Evolutionary conservation across 1,140 invertebrate species (phyloP), one percentile per base, ranked within the genome.

Genomic region (Pseudomyrmex pallidus): DNA sequence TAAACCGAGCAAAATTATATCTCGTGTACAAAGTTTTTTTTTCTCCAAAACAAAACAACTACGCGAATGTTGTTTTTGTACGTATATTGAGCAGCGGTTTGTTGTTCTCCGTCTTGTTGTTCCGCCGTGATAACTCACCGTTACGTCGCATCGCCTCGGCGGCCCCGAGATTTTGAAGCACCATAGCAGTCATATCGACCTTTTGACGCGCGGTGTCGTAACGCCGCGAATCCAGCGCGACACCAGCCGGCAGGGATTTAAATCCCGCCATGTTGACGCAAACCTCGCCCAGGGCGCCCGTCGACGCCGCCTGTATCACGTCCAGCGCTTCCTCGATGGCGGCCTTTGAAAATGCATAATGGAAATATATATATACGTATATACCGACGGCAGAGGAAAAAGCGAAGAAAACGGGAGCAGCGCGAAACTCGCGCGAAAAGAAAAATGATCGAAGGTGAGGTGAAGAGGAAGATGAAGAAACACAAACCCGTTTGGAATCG

Each of bases 171-270:
- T 97, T 96, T 85, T 96, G 96, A 1, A 97, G 92, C 85, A 97
- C 94, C 77, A 95, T 95, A 20, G 97, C 96, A 1, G 96, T 96
- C 84, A 97, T 95, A 90, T 97, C 96, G 2, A 96, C 95, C 87
- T 97, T 96, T 87, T 97, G 96, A 72, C 96, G 94, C 35, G 96
- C 95, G 2, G 95, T 94, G 89, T 97, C 96, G 94, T 96, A 97
- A 22, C 96, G 94, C 13, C 95, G 91, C 2, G 96, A 95, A 91
- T 96, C 95, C 80, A 97, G 92, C 12, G 95, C 80, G 15, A 86
- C 89, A 20, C 83, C 95, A 63, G 96, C 95, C 52, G 95, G 95
- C 54, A 97, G 94, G 7, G 96, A 95, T 64, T 92, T 91, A 61
- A 96, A 96, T 92, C 96, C 97, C 25, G 95, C 94, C 89, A 96